Evolutionary conservation across 2,797 vertebrate genomes (phyloP).

Genomic region (Diplodus sargus): DNA sequence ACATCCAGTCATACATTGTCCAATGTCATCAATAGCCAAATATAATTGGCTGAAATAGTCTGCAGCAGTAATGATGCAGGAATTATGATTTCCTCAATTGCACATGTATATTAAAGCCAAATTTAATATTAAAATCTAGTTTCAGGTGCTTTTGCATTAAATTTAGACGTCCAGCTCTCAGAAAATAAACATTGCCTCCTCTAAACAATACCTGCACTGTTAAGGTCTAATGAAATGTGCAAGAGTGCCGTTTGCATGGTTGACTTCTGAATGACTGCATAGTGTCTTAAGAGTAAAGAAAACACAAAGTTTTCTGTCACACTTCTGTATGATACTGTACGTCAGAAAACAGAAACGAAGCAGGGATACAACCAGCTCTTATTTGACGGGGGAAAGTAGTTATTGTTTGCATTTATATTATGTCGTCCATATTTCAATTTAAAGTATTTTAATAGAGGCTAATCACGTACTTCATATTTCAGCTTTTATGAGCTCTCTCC

Average conservation of each 20-base stretch:
- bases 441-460: conserved; percentile 18
- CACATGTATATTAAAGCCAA: conserved; percentile 21
- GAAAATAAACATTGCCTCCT: conserved; percentile 51
- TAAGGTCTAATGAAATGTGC: conserved; percentile 57
- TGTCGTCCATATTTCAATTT: conserved; percentile 29
- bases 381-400: conserved; percentile 3
- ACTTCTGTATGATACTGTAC: conserved; percentile 29
- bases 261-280: conserved; percentile 56
- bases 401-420: conserved; percentile 34
- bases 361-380: not conserved
- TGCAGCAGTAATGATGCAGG: conserved; percentile 8
- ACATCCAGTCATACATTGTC: conserved; percentile 26
- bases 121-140: conserved; percentile 3
- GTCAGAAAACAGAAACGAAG: conserved; percentile 24
- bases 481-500: conserved; percentile 70
- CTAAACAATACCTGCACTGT: conserved; percentile 67
- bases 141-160: conserved; percentile 37
- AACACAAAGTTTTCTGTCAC: conserved; percentile 36
- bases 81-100: conserved; percentile 34
- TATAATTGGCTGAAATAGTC: conserved; percentile 32
- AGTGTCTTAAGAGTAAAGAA: conserved; percentile 39
- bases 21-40: conserved; percentile 5
- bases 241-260: conserved; percentile 33
- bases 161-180: conserved; percentile 37
- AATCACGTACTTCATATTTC: conserved; percentile 48